Evolutionary conservation across 2,888 invertebrate genomes (phyloP), one percentile per base, ranked within the genome.

Genomic region (Noctuana brunneofusca): DNA sequence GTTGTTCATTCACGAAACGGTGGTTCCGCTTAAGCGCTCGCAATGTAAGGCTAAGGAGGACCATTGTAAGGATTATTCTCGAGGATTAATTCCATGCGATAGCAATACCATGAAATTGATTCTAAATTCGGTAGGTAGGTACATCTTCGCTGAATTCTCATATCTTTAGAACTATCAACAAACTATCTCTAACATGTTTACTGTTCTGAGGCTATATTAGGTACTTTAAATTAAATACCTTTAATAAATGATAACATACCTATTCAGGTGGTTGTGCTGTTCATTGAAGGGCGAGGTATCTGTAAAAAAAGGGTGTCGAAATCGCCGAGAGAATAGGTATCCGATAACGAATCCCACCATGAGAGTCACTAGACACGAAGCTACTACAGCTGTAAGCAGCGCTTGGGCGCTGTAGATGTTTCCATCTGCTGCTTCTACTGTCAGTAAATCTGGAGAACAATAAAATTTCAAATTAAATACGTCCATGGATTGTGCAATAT

Each of bases 271-370:
- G 83, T 95, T 95, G 79, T 95, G 94, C 88, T 95, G 95, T 87
- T 96, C 96, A 82, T 94, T 94, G 87, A 94, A 94, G 69, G 95
- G 94, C 72, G 95, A 94, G 79, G 95, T 94, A 75, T 95, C 94
- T 79, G 95, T 95, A 75, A 94, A 93, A 76, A 95, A 93, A 68
- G 94, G 94, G 74, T 95, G 95, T 57, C 93, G 92, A 92, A 96
- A 94, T 88, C 95, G 93, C 78, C 95, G 93, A 27, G 96, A 96
- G 83, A 97, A 96, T 75, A 96, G 93, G 81, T 95, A 97, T 43
- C 97, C 97, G 67, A 95, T 95, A 68, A 96, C 94, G 83, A 97
- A 97, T 64, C 97, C 97, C 66, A 96, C 93, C 80, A 96, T 94
- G 66, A 97, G 92, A 12, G 96, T 96, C 58, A 96, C 94, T 64